phyloP scores from a whole-genome alignment of 2,888 invertebrate species.

The Druceiella hillmani region DNA sequence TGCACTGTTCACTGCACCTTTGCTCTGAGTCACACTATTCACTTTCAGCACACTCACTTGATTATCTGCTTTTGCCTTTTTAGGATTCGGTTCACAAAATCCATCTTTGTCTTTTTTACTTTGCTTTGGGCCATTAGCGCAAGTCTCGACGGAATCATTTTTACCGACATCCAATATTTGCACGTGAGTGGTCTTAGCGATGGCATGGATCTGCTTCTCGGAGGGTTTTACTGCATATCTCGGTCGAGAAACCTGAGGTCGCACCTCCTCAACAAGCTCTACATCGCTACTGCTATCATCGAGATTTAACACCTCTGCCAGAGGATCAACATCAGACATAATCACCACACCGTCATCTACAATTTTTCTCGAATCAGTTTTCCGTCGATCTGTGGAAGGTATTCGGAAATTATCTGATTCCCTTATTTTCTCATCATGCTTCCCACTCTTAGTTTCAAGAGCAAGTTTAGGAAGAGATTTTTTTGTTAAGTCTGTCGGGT shows the following conservation, averaged over 20 bases:
- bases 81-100: constrained; percentile 27
- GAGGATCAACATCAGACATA: constrained; percentile 40
- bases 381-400: not conserved
- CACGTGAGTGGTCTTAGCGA: not conserved
- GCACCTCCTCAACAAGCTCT: constrained; percentile 47
- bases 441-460: constrained; percentile 34
- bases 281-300: constrained; percentile 51
- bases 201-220: not conserved
- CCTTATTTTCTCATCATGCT: constrained; percentile 38
- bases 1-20: no score
- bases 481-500: not conserved
- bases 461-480: not conserved
- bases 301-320: constrained; percentile 34
- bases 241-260: constrained; percentile 62
- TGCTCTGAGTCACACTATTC: constrained; percentile 25
- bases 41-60: no score
- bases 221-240: not conserved
- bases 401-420: constrained; percentile 33
- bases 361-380: constrained; percentile 29
- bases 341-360: constrained; percentile 39
- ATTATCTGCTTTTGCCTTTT: no score
- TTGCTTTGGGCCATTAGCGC: constrained; percentile 25
- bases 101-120: constrained; percentile 35
- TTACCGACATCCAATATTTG: not conserved
- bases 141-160: not conserved